phyloP scores from a whole-genome alignment of 2,113 vertebrate species.

The Fregata magnificens region DNA sequence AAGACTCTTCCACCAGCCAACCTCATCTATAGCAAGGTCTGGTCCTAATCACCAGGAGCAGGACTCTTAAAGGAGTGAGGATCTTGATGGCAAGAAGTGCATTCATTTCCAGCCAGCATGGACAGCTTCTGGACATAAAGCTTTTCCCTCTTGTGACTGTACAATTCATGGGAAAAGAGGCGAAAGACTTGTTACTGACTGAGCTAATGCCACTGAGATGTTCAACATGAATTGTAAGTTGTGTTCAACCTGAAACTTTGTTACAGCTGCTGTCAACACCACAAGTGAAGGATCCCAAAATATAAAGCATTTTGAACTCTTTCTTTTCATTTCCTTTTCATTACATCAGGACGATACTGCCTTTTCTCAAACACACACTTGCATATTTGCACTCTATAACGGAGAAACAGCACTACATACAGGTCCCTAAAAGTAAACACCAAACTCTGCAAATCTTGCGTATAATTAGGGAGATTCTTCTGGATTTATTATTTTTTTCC shows the following conservation, averaged over 20 bases:
- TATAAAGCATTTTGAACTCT: constrained; percentile 27
- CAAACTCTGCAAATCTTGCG: constrained; percentile 22
- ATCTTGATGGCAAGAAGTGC: neutral
- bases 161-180: neutral
- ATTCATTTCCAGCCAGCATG: neutral
- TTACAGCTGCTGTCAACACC: constrained; percentile 13
- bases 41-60: accelerated
- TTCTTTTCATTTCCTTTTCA: constrained; percentile 29
- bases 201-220: neutral
- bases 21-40: neutral
- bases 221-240: neutral
- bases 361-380: constrained; percentile 64
- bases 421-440: constrained; percentile 58
- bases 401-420: constrained; percentile 57
- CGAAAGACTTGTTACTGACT: neutral
- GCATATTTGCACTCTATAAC: constrained; percentile 49
- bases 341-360: neutral
- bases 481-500: neutral
- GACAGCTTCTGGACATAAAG: neutral
- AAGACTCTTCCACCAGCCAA: neutral
- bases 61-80: neutral
- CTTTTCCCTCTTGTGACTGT: neutral
- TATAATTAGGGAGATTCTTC: constrained; percentile 49
- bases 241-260: neutral
- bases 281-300: neutral